Conservation (phyloP, 2,797 vertebrate genomes). For the Leptatherina wallacei region DNA sequence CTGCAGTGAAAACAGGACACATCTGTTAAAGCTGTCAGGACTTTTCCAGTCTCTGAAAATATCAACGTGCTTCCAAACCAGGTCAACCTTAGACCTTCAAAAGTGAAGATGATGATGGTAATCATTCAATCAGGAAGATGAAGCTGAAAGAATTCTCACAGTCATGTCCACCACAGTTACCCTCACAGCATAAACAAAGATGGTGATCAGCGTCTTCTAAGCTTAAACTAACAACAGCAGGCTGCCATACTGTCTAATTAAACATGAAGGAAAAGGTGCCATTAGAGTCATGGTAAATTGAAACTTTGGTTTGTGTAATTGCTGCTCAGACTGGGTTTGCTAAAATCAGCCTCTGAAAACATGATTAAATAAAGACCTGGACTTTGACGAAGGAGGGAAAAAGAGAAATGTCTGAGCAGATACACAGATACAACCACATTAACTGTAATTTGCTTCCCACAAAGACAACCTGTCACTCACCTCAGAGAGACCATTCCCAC, state of each 20-base stretch:
- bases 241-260: constrained; percentile 51
- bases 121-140: constrained; percentile 10
- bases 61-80: neutral
- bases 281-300: constrained; percentile 66
- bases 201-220: constrained; percentile 5
- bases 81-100: neutral
- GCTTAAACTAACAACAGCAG: constrained; percentile 30
- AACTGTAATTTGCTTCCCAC: neutral
- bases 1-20: neutral
- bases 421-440: neutral
- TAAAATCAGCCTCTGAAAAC: constrained; percentile 42
- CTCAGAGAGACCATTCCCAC: constrained; percentile 63
- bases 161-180: neutral
- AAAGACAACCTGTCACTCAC: constrained; percentile 67
- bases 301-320: constrained; percentile 63
- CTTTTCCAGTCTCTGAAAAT: neutral
- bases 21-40: neutral
- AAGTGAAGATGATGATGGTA: neutral
- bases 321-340: constrained; percentile 41
- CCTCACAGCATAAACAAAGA: neutral
- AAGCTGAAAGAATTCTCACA: constrained; percentile 8
- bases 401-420: neutral
- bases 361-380: constrained; percentile 50
- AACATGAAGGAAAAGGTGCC: constrained; percentile 54
- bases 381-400: constrained; percentile 17